Percentiles rank a stretch among this genome's conserved stretches.
These are phyloP conservation scores for Periophthalmus modestus DNA, from an alignment of 2,113 vertebrate species.

Conservation along the genomic window DNA sequence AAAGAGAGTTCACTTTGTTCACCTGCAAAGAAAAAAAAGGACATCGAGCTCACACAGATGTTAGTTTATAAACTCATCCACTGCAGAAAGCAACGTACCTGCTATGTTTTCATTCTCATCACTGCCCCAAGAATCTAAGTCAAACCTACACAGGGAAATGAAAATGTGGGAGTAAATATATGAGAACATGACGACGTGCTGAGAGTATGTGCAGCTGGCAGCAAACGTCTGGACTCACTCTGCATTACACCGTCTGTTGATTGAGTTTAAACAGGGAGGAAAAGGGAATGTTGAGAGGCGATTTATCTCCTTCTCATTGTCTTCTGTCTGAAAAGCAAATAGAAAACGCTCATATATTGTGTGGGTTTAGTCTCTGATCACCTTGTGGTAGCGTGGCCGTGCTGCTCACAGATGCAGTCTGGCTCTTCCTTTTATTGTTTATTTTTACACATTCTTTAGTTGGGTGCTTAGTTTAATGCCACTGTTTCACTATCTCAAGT, in stretches of 20 bases:
- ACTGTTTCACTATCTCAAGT: too few relatives aligned
- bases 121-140: slow-evolving; percentile 76
- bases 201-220: too few relatives aligned
- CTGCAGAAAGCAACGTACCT: slow-evolving; percentile 47
- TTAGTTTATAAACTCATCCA: background rate
- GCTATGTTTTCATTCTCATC: slow-evolving; percentile 73
- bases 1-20: slow-evolving; percentile 59
- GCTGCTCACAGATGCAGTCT: too few relatives aligned
- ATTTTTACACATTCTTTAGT: too few relatives aligned
- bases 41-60: background rate
- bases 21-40: slow-evolving; percentile 52
- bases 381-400: too few relatives aligned
- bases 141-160: slow-evolving; percentile 65
- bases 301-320: slow-evolving; percentile 90
- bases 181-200: background rate
- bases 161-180: background rate
- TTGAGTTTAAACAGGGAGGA: slow-evolving; percentile 88
- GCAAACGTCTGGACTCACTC: slow-evolving; percentile 64
- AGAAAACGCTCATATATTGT: background rate
- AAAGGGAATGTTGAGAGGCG: slow-evolving; percentile 93
- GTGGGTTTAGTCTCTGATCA: too few relatives aligned
- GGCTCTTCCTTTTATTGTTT: too few relatives aligned
- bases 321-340: slow-evolving; percentile 57
- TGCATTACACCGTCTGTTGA: slow-evolving; percentile 80
- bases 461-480: too few relatives aligned